Percentiles rank a stretch among this genome's conserved stretches.
These are phyloP conservation scores for Stylophora pistillata DNA, from an alignment of 64 coral and sea anemone genomes.

Conservation along the genomic window DNA sequence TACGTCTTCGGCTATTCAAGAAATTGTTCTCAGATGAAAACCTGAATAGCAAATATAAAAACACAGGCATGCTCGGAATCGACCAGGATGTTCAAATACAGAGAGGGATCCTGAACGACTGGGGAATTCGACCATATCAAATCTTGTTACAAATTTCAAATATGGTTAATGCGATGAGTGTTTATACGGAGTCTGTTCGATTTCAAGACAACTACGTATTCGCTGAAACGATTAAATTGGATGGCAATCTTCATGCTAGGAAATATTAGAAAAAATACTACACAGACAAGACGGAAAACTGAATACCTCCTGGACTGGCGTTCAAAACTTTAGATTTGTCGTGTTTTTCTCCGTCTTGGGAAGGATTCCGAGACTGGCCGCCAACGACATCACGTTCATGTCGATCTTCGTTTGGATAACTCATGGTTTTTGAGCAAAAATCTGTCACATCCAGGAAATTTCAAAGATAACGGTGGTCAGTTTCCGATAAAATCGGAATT, in stretches of 20 bases:
- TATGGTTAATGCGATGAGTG: too few relatives aligned
- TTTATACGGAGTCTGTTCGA: neutral
- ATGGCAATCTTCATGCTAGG: neutral
- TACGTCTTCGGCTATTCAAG: neutral
- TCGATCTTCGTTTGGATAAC: slow-evolving; percentile 40
- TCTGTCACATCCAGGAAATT: slow-evolving; percentile 30
- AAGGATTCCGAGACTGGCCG: slow-evolving; percentile 25
- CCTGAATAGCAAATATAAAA: neutral
- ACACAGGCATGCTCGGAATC: neutral
- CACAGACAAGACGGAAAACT: neutral
- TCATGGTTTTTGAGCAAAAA: neutral
- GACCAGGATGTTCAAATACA: neutral
- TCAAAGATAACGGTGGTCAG: neutral
- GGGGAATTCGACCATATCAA: neutral
- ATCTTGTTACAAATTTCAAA: neutral
- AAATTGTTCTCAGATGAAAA: neutral
- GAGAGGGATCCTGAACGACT: neutral
- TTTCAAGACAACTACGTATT: neutral
- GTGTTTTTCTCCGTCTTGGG: slow-evolving; percentile 27
- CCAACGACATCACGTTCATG: slow-evolving; percentile 30
- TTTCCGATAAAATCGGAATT: slow-evolving; percentile 34
- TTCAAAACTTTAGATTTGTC: slow-evolving; percentile 40
- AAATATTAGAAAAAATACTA: neutral
- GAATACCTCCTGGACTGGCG: slow-evolving; percentile 1
- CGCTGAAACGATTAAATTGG: neutral